Conservation (phyloP, 2,113 vertebrate genomes). For the Boulengeromyrus knoepffleri region DNA sequence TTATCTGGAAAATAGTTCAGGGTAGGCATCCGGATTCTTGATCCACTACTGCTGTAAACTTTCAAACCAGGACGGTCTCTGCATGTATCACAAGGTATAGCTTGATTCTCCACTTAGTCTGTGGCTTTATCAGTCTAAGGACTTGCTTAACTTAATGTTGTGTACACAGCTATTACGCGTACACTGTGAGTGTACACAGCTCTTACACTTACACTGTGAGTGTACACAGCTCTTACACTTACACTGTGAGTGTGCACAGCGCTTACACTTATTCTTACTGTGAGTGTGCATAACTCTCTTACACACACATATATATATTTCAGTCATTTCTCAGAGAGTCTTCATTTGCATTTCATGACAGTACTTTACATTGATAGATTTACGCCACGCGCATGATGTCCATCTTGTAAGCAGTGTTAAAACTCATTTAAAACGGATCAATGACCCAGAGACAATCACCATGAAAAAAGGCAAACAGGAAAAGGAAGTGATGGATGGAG, state of each 20-base stretch:
- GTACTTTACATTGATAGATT: not conserved
- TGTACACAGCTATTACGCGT: not conserved
- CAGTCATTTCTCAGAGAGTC: not conserved
- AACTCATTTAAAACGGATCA: not conserved
- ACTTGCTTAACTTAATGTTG: not conserved
- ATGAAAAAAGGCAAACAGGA: not conserved
- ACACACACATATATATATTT: not conserved
- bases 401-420: not conserved
- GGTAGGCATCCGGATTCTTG: not conserved
- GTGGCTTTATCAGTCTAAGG: not conserved
- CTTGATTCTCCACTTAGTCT: too few species aligned
- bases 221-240: not conserved
- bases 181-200: not conserved
- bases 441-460: too few species aligned
- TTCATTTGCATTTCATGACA: not conserved
- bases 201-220: not conserved
- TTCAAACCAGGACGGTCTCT: not conserved
- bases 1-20: not conserved
- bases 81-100: not conserved
- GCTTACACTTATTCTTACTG: too few species aligned
- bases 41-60: not conserved
- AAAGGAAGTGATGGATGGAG: too few species aligned
- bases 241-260: not conserved
- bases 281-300: not conserved
- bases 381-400: not conserved